Percentiles rank a stretch among this genome's conserved stretches.
Conservation (phyloP, 2,113 vertebrate species). For the Melozone crissalis region DNA sequence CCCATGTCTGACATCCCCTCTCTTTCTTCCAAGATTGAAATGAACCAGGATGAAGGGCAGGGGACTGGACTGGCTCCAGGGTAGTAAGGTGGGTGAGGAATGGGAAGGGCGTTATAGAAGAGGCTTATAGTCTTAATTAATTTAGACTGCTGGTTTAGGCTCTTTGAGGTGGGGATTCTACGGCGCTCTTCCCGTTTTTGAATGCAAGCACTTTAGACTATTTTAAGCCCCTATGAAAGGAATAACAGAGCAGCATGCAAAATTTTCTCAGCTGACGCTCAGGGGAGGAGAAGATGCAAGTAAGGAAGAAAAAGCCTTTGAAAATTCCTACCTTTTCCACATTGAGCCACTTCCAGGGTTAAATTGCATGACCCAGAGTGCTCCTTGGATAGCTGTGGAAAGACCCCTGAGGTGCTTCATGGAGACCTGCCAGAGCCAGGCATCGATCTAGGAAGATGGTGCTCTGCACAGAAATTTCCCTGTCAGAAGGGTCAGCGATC, state of each 20-base stretch:
- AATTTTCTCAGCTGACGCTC: constrained; percentile 13
- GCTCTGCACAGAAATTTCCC: background rate
- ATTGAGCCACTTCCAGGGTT: background rate
- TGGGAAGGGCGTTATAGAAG: background rate
- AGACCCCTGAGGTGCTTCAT: background rate
- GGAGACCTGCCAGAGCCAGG: background rate
- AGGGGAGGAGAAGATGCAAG: background rate
- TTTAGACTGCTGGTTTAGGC: constrained; percentile 18
- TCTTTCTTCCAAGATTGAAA: background rate
- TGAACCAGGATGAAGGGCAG: background rate
- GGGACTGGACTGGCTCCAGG: background rate
- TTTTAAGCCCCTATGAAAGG: background rate
- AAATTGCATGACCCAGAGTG: background rate
- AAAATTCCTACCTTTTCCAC: background rate
- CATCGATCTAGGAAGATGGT: background rate
- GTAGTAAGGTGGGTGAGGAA: background rate
- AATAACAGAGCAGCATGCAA: background rate
- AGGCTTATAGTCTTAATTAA: background rate
- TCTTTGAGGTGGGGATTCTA: background rate
- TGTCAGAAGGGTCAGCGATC: background rate
- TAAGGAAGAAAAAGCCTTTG: background rate
- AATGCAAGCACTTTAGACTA: background rate
- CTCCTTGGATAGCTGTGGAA: background rate
- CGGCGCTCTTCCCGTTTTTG: background rate
- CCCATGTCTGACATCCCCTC: background rate